phyloP scores from a whole-genome alignment of 2,113 vertebrate species.

The Rhombomys opimus region DNA sequence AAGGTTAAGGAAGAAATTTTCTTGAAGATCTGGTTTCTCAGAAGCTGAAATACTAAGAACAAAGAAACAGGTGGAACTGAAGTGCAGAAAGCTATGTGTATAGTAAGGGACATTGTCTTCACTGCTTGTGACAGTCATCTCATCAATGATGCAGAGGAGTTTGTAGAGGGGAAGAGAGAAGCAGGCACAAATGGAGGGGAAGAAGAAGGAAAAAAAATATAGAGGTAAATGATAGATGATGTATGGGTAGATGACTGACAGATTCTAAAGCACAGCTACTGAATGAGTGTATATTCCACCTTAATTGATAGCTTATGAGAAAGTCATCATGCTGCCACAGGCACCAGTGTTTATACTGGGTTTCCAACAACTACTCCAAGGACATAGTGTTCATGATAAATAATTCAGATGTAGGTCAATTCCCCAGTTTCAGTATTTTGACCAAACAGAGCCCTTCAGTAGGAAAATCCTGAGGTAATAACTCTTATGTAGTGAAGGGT shows the following conservation, averaged over 20 bases:
- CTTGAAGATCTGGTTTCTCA: not conserved
- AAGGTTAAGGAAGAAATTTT: not conserved
- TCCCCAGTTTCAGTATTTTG: not conserved
- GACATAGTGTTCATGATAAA: not conserved
- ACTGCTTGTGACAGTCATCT: not conserved
- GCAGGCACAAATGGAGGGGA: too few species aligned
- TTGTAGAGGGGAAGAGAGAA: not conserved
- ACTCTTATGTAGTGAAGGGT: not conserved
- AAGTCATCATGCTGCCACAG: not conserved
- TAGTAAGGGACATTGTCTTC: not conserved
- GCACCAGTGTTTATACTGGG: not conserved
- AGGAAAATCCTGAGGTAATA: not conserved
- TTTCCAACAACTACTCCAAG: not conserved
- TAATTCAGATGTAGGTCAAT: not conserved
- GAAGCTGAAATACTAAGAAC: not conserved
- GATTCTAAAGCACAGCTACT: not conserved
- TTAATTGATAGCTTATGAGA: not conserved
- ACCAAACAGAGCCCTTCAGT: not conserved
- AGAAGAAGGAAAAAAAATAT: not conserved
- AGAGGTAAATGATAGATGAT: not conserved
- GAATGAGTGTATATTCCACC: not conserved
- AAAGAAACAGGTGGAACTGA: not conserved
- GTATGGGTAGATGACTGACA: not conserved
- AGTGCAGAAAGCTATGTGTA: not conserved
- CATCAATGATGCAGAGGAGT: not conserved